Evolutionary conservation across 2,113 vertebrate species (phyloP).

Genomic region (Mesembrinibis cayennensis): DNA sequence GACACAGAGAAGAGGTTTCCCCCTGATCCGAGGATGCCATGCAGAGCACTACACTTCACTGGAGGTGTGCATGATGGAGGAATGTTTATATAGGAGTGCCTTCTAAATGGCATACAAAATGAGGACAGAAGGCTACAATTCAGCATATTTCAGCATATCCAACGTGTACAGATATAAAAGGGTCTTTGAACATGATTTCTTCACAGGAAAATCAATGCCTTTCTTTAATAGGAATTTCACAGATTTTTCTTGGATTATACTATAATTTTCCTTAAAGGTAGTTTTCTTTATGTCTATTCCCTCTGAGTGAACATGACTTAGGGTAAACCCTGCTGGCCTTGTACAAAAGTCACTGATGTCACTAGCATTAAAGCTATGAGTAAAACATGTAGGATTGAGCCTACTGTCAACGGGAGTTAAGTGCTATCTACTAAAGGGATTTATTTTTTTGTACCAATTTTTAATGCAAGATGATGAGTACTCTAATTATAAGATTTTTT

Average conservation of each 20-base stretch:
- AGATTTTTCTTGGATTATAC: background rate
- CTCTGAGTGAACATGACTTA: background rate
- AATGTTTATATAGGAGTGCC: background rate
- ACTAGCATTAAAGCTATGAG: background rate
- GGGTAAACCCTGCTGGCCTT: background rate
- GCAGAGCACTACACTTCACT: background rate
- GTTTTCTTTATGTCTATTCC: background rate
- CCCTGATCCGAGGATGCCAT: background rate
- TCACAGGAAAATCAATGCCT: background rate
- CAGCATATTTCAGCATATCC: background rate
- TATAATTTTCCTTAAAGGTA: background rate
- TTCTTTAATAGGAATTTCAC: background rate
- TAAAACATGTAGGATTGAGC: background rate
- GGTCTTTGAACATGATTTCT: background rate
- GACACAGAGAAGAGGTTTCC: background rate
- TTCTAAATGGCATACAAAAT: background rate
- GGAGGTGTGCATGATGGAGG: background rate
- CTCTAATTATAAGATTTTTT: conserved; percentile 26
- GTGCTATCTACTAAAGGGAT: background rate
- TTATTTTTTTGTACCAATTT: conserved; percentile 27
- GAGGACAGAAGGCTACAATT: background rate
- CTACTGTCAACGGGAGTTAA: background rate
- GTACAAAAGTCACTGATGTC: background rate
- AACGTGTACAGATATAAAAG: background rate
- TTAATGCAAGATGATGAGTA: conserved; percentile 16